A percentile compares a stretch with the other conserved stretches of the same genome.
Conservation (phyloP, 2,888 invertebrate species). For the Molorchus minor region DNA sequence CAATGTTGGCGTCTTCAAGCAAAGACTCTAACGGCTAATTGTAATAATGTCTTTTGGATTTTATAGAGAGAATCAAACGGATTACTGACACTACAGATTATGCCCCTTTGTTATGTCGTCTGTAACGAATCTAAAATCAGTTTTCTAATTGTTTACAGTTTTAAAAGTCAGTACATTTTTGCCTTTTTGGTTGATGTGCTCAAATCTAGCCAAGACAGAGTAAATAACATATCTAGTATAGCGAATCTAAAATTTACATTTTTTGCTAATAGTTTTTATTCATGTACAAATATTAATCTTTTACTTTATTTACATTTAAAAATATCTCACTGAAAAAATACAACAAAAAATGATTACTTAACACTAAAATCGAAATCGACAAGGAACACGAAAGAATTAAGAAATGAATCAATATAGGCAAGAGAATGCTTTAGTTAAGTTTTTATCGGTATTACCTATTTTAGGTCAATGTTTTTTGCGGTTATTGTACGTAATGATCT, state of each 20-base stretch:
- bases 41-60: not conserved
- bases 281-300: not conserved
- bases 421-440: not conserved
- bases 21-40: too few species aligned
- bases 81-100: not conserved
- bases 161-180: not conserved
- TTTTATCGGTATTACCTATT: not conserved
- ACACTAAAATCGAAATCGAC: not conserved
- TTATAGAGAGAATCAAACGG: not conserved
- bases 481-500: not conserved
- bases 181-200: not conserved
- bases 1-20: too few species aligned
- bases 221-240: too few species aligned
- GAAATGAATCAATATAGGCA: not conserved
- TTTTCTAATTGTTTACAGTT: not conserved
- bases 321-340: not conserved
- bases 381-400: not conserved
- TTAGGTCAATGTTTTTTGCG: slow-evolving; percentile 1
- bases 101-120: not conserved
- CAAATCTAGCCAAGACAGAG: not conserved
- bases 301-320: not conserved
- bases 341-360: not conserved
- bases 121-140: not conserved
- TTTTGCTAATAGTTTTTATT: too few species aligned
- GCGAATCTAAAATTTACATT: too few species aligned